phyloP scores from a whole-genome alignment of 92 coral and sea anemone species.

The Scolanthus callimorphus region DNA sequence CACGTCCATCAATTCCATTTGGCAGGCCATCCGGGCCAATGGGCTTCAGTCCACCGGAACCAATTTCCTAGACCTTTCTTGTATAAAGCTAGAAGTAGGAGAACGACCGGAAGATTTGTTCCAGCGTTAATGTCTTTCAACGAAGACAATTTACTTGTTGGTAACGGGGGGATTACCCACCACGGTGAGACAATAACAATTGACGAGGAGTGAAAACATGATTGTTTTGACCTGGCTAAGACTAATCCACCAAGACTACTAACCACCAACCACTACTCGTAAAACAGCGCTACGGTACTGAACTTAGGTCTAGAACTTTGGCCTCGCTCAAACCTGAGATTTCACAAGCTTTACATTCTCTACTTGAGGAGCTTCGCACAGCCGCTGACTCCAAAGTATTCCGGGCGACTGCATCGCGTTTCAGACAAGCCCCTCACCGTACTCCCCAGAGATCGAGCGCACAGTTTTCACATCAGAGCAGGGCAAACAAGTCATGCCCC shows the following conservation, averaged over 20 bases:
- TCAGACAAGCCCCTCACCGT: neutral
- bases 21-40: slow-evolving; percentile 24
- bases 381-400: slow-evolving; percentile 19
- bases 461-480: neutral
- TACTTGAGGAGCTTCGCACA: slow-evolving; percentile 19
- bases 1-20: slow-evolving; percentile 47
- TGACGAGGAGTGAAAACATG: slow-evolving; percentile 54
- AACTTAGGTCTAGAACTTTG: slow-evolving; percentile 26
- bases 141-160: slow-evolving; percentile 44
- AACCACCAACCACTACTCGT: slow-evolving; percentile 46
- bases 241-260: slow-evolving; percentile 57
- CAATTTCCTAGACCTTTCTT: slow-evolving; percentile 26
- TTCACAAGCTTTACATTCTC: slow-evolving; percentile 10
- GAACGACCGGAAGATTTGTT: slow-evolving; percentile 47
- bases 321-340: slow-evolving; percentile 45
- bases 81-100: slow-evolving; percentile 17
- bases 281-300: slow-evolving; percentile 37
- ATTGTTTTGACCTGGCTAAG: slow-evolving; percentile 35
- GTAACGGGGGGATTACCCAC: slow-evolving; percentile 36
- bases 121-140: slow-evolving; percentile 53
- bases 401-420: slow-evolving; percentile 6
- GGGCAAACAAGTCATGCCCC: no score
- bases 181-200: slow-evolving; percentile 39
- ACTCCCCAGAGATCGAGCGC: neutral
- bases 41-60: slow-evolving; percentile 53